Evolutionary conservation across 2,113 vertebrate genomes (phyloP).

Genomic region (Datnioides undecimradiatus): DNA sequence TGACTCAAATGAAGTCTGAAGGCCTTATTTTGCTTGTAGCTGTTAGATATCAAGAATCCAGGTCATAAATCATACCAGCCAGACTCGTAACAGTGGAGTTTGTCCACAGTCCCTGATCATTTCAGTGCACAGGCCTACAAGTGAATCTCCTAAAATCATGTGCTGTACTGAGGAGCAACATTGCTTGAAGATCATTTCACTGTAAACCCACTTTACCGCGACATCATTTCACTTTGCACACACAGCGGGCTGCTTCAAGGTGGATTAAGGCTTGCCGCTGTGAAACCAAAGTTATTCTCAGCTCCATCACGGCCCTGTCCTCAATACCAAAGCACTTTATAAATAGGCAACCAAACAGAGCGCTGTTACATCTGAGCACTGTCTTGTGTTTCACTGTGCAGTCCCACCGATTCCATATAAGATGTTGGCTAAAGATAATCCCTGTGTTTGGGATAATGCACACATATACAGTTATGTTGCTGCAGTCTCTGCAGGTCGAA

Average conservation of each 20-base stretch:
- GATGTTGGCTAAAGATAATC: constrained; percentile 5
- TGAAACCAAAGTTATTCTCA: constrained; percentile 72
- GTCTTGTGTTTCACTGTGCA: constrained; percentile 33
- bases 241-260: constrained; percentile 55
- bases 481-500: neutral
- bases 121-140: neutral
- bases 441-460: neutral
- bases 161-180: neutral
- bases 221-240: constrained; percentile 37
- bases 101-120: neutral
- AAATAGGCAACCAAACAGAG: constrained; percentile 65
- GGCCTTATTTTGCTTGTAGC: neutral
- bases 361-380: constrained; percentile 50
- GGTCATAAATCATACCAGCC: neutral
- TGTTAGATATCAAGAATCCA: neutral
- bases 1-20: neutral
- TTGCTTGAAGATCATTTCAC: constrained; percentile 18
- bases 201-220: constrained; percentile 46
- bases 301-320: constrained; percentile 66
- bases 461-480: neutral
- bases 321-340: constrained; percentile 64
- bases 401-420: neutral
- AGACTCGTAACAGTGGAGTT: neutral
- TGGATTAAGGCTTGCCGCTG: constrained; percentile 61
- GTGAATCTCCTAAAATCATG: neutral